Conservation (phyloP, 2,797 vertebrate species). For the Melanotaenia parkinsoni region DNA sequence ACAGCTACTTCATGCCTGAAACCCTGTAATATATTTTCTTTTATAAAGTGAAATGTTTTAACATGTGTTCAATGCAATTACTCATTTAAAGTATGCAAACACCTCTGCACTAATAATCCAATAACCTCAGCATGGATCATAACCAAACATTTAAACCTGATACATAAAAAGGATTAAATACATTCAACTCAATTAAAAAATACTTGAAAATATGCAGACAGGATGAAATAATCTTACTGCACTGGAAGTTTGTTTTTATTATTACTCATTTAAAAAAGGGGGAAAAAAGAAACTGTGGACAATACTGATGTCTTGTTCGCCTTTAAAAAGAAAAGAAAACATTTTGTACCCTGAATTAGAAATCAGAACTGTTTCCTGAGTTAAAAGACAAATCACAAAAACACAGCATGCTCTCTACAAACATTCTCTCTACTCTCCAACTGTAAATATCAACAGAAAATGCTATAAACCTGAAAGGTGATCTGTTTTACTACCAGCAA, state of each 20-base stretch:
- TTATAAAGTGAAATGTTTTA: neutral
- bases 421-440: neutral
- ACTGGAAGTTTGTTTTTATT: neutral
- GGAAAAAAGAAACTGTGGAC: neutral
- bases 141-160: neutral
- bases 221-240: slow-evolving; percentile 7
- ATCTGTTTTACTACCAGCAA: slow-evolving; percentile 48
- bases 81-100: neutral
- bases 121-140: neutral
- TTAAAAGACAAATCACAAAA: neutral
- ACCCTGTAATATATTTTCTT: neutral
- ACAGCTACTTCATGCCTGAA: slow-evolving; percentile 1
- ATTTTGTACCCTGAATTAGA: neutral
- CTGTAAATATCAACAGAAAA: slow-evolving; percentile 14
- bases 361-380: neutral
- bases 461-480: slow-evolving; percentile 27
- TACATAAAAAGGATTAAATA: no score
- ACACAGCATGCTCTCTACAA: neutral
- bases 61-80: neutral
- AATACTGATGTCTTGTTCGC: neutral
- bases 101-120: neutral
- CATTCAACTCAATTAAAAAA: no score
- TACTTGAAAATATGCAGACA: slow-evolving; percentile 2
- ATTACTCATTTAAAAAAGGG: neutral
- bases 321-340: no score